Percentiles rank a stretch among this genome's conserved stretches.
These are phyloP conservation scores for Sus cebifrons DNA, from an alignment of 2,797 vertebrate genomes.

Conservation along the genomic window DNA sequence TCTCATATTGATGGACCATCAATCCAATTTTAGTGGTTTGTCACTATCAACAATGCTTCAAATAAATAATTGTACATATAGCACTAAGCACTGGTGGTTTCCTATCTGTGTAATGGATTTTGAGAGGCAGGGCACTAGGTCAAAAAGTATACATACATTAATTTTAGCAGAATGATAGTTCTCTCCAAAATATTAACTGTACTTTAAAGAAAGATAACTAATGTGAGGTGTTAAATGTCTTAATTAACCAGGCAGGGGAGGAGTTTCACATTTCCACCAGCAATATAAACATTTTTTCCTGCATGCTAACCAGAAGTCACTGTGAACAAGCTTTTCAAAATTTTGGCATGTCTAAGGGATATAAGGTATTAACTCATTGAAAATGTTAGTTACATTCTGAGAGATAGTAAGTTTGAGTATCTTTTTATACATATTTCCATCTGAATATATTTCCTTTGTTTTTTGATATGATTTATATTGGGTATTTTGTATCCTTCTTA, in stretches of 20 bases:
- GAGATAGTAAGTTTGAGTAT: neutral
- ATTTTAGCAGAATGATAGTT: constrained; percentile 10
- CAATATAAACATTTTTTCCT: neutral
- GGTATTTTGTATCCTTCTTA: neutral
- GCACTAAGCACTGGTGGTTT: neutral
- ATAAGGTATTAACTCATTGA: neutral
- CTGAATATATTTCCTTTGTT: neutral
- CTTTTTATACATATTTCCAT: neutral
- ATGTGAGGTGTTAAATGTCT: neutral
- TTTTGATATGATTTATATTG: neutral
- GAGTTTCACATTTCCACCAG: neutral
- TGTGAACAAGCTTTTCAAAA: neutral
- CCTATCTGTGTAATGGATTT: neutral
- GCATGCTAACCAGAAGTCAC: neutral
- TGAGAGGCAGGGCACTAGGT: neutral
- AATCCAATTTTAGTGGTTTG: neutral
- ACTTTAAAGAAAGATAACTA: neutral
- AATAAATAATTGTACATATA: neutral
- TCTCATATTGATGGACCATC: neutral
- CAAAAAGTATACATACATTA: neutral
- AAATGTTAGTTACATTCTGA: neutral
- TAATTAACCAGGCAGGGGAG: neutral
- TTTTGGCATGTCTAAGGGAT: neutral
- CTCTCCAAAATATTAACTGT: neutral
- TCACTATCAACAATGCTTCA: neutral